These are phyloP conservation scores for Plecotus auritus DNA, from an alignment of 2,113 vertebrate genomes.

Conservation along the genomic window DNA sequence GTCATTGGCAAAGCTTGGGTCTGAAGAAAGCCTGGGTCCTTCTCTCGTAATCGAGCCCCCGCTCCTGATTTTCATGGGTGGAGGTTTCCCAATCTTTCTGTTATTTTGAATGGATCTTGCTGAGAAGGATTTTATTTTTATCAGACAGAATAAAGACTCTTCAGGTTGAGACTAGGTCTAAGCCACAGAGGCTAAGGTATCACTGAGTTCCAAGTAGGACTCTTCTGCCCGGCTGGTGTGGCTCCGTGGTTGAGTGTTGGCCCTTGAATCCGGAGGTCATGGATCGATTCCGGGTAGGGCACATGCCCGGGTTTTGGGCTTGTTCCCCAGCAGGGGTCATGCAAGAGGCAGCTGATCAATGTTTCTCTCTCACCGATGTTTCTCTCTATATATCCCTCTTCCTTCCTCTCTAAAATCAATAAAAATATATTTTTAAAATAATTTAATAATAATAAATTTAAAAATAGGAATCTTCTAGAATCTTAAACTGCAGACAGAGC, in stretches of 20 bases:
- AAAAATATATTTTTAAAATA: no score
- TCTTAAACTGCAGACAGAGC: not conserved
- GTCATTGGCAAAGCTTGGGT: rapidly evolving
- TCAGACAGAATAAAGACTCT: not conserved
- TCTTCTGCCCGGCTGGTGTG: not conserved
- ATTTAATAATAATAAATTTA: no score
- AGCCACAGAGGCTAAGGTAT: no score
- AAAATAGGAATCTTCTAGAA: not conserved
- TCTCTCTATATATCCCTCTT: no score
- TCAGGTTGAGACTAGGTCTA: not conserved
- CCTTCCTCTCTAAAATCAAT: no score
- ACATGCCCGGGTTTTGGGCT: no score
- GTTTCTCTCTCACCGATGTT: no score
- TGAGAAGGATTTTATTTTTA: not conserved
- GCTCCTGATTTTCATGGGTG: not conserved
- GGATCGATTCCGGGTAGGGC: no score
- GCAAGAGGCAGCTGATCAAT: no score
- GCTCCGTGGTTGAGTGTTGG: no score
- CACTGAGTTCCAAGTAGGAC: not conserved
- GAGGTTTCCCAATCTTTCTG: not conserved
- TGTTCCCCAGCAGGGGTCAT: no score
- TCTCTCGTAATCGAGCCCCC: rapidly evolving
- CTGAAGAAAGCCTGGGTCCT: not conserved
- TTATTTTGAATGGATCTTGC: not conserved
- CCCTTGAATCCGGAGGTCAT: no score